Base-by-base conservation (phyloP, 2,113 vertebrate genomes). In the Peromyscus maniculatus region DNA sequence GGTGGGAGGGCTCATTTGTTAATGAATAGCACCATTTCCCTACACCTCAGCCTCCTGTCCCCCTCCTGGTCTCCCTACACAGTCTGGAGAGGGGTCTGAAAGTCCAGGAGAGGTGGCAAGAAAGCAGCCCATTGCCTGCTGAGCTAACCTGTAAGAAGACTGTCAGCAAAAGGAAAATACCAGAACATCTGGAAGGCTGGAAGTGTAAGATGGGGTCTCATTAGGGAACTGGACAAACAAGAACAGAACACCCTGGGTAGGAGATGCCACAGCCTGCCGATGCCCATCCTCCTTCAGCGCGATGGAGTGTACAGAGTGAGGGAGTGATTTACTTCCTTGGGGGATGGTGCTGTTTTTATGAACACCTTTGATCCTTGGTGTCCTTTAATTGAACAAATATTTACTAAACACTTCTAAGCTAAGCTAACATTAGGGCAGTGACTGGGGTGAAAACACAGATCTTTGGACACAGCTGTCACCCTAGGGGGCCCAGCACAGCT, bases 401-500 rank as follows among this genome's bases (percentile, higher is more conserved):
- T 96, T 86, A 79, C 72, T 49, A 72, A 97, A 89, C 91, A 95
- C 95, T 88, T 71, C 21, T 90, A n/a, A 89, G 74, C 74, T 88
- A 49, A 93, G 88, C 92, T 91, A 94, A 91, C 1, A 12, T 77
- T 55, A 82, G 59, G 66, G n/a, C 80, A 67, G 84, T 71, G 87
- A 78, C 83, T 11, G 0, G 80, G 90, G 52, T 57, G 69, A 80
- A 84, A 93, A 93, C 57, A 55, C n/a, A 96, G 79, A 93, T 94
- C 75, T 95, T 89, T 46, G 93, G 78, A 78, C 86, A 66, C 67
- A 24, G 52, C 75, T 71, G 19, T 57, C 78, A 39, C 26, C 52
- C 89, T 49, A 69, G 87, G 93, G 94, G 83, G 66, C 91, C 72
- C 10, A 5, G 62, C 87, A 94, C 4, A 28, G 98, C 97, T 98